These are phyloP conservation scores for Thymelicus lineola DNA, from an alignment of 2,888 invertebrate species.

Conservation along the genomic window DNA sequence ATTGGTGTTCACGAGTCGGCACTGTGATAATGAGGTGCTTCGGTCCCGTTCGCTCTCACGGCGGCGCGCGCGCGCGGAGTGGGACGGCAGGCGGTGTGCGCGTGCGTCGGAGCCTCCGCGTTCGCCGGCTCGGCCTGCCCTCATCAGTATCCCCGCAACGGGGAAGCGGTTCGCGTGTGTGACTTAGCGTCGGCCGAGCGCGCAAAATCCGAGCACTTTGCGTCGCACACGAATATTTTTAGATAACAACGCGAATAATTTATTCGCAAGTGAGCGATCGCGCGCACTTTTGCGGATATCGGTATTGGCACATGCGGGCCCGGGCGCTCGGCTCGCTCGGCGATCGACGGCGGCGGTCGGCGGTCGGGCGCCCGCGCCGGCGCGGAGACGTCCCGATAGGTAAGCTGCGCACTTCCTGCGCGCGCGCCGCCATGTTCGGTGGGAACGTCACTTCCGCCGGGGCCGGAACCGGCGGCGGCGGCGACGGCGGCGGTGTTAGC, in stretches of 20 bases:
- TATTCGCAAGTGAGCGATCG: slow-evolving; percentile 82
- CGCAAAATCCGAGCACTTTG: slow-evolving; percentile 66
- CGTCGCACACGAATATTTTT: slow-evolving; percentile 82
- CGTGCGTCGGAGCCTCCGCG: slow-evolving; percentile 80
- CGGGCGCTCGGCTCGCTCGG: slow-evolving; percentile 54
- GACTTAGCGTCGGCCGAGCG: slow-evolving; percentile 66
- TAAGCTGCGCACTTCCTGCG: slow-evolving; percentile 85
- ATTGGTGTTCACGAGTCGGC: slow-evolving; percentile 84
- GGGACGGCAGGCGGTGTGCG: slow-evolving; percentile 74
- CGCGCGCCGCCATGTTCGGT: slow-evolving; percentile 83
- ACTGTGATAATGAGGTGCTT: slow-evolving; percentile 78
- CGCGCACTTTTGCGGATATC: slow-evolving; percentile 80
- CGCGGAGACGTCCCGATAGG: slow-evolving; percentile 80
- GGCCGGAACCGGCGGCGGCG: slow-evolving; percentile 61
- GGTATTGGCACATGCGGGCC: slow-evolving; percentile 74
- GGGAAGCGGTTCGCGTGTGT: slow-evolving; percentile 82
- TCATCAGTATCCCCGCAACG: slow-evolving; percentile 84
- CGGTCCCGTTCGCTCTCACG: slow-evolving; percentile 72
- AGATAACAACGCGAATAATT: slow-evolving; percentile 83
- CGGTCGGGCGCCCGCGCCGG: slow-evolving; percentile 61
- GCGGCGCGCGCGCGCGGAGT: slow-evolving; percentile 54
- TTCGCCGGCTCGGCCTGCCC: slow-evolving; percentile 79
- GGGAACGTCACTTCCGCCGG: slow-evolving; percentile 80
- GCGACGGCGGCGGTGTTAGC: slow-evolving; percentile 55
- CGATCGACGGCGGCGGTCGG: slow-evolving; percentile 43